These are phyloP conservation scores for Orchesella flavescens DNA, from an alignment of 2,888 invertebrate species.

Conservation along the genomic window DNA sequence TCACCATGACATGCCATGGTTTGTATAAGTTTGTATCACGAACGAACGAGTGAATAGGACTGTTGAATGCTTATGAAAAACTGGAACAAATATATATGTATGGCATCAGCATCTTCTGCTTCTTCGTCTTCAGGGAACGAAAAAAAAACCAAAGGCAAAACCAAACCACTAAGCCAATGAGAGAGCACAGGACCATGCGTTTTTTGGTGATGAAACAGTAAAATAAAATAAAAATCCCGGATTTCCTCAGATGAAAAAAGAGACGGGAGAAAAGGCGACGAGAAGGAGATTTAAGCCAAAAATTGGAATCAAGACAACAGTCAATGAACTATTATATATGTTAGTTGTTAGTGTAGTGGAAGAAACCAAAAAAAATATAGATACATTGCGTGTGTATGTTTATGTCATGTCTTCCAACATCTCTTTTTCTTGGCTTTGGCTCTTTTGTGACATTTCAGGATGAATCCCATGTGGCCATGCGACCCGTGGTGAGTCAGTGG, in stretches of 20 bases:
- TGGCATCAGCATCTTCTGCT: too few species aligned
- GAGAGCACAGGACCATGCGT: neutral
- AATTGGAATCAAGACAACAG: constrained; percentile 22
- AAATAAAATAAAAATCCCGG: constrained; percentile 35
- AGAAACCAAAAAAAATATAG: neutral
- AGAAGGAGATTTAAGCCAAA: constrained; percentile 33
- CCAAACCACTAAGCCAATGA: neutral
- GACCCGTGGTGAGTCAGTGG: constrained; percentile 34
- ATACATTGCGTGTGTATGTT: constrained; percentile 28
- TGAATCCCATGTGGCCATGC: constrained; percentile 45
- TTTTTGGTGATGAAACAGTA: constrained; percentile 11
- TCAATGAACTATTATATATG: neutral
- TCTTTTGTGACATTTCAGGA: constrained; percentile 30
- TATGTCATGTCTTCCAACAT: constrained; percentile 20
- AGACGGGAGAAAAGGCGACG: neutral
- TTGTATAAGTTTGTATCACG: too few species aligned
- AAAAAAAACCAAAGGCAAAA: constrained; percentile 1
- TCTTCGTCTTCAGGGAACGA: too few species aligned
- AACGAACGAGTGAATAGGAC: neutral
- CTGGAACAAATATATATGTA: too few species aligned
- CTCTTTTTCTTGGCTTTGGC: neutral
- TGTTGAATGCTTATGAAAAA: neutral
- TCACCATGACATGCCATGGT: constrained; percentile 27
- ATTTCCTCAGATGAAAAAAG: constrained; percentile 22
- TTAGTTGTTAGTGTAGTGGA: neutral